Evolutionary conservation across 1,140 invertebrate genomes (phyloP), one percentile per base, ranked within the genome.

Genomic region (Acromyrmex echinatior): DNA sequence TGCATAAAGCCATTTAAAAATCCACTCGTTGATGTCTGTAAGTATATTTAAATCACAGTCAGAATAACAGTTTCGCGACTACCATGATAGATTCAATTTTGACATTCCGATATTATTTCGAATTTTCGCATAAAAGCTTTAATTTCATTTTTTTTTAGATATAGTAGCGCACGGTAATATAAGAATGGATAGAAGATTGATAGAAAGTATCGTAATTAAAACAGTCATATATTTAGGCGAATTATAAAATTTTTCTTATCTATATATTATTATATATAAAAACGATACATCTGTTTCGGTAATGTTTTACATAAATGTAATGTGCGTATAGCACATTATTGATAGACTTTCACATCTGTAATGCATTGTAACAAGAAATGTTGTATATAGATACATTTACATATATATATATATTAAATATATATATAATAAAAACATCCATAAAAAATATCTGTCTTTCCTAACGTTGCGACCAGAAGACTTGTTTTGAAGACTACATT

Each of bases 391-490:
- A 16, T 49, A 49, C 16, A 49, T 71, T n/a, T 79, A 28, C 53
- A 28, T 56, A 71, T 71, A 16, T 73, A 31, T 21, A 53, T 56
- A 12, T 65, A 35, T 68, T 28, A 28, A 28, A 71, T 66, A 77
- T 88, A 49, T 86, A 31, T 71, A 77, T 76, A 73, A 60, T 86
- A 86, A 92, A 91, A 92, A 92, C 88, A 88, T 86, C 58, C 86
- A 90, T 88, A 90, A 90, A 92, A 92, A 91, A 92, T 92, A 92
- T 91, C 18, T 82, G 80, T 88, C 70, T 91, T 77, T 91, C 56
- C 28, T 82, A 49, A 78, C 39, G 18, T 58, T 28, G 39, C 45
- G n/a, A 58, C 25, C 21, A 51, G 21, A 21, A 21, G 18, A 80
- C 85, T 86, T n/a, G 66, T 77, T 84, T 93, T 93, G 58, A 25